Conservation (phyloP, 92 coral and sea anemone species). For the Plumapathes pennacea region DNA sequence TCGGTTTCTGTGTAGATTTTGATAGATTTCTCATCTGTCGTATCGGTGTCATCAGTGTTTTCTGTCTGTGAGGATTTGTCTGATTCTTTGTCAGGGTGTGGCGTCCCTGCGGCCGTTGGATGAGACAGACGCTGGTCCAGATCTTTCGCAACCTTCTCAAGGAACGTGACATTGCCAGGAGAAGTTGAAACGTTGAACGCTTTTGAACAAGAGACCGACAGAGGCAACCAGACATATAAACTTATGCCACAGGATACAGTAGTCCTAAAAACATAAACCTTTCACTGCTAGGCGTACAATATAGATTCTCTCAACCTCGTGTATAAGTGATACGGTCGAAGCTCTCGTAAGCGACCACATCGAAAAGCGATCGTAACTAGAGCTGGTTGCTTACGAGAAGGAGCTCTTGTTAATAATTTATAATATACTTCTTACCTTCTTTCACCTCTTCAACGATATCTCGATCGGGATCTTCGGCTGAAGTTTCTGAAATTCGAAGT, state of each 20-base stretch:
- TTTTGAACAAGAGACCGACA: conserved; percentile 8
- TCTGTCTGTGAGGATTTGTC: too few species aligned
- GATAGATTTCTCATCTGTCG: neutral
- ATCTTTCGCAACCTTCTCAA: conserved; percentile 64
- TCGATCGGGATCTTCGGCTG: conserved; percentile 5
- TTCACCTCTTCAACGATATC: conserved; percentile 62
- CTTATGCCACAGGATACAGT: too few species aligned
- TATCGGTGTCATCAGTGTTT: neutral
- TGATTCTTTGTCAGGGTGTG: neutral
- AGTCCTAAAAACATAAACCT: too few species aligned
- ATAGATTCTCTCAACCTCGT: too few species aligned
- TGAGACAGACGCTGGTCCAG: conserved; percentile 64
- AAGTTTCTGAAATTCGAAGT: too few species aligned
- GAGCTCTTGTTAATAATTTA: neutral
- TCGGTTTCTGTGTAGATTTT: conserved; percentile 27
- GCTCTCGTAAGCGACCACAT: too few species aligned
- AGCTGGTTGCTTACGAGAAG: too few species aligned
- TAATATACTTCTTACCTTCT: conserved; percentile 25
- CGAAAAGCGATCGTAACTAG: too few species aligned
- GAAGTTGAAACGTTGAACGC: conserved; percentile 17
- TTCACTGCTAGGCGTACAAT: too few species aligned
- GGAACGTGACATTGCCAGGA: conserved; percentile 7
- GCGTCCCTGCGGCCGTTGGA: neutral
- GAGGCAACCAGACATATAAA: too few species aligned
- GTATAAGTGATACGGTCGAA: too few species aligned